These are phyloP conservation scores for Taenaris catops DNA, from an alignment of 2,888 invertebrate genomes.

Conservation along the genomic window DNA sequence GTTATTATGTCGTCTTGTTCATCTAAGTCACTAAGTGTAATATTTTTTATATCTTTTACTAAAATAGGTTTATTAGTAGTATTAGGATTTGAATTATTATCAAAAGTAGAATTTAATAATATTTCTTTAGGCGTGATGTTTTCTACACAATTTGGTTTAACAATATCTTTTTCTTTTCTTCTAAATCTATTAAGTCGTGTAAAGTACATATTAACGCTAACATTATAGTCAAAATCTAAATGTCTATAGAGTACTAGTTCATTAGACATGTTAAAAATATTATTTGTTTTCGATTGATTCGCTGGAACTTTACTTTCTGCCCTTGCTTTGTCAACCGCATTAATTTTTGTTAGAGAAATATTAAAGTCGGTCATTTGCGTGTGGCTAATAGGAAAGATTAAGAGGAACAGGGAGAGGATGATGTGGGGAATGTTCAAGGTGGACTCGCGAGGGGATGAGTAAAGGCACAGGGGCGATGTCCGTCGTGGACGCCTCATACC, in stretches of 20 bases:
- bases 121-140: conserved; percentile 23
- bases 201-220: conserved; percentile 39
- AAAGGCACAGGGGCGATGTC: conserved; percentile 46
- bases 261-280: not conserved
- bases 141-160: conserved; percentile 25
- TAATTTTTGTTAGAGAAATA: conserved; percentile 3
- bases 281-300: not conserved
- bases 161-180: conserved; percentile 50
- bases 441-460: conserved; percentile 54
- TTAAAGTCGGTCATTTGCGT: conserved; percentile 44
- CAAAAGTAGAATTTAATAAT: conserved; percentile 14
- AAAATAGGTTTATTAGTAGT: conserved; percentile 2
- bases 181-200: conserved; percentile 49
- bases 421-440: conserved; percentile 44
- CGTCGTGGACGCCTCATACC: conserved; percentile 65
- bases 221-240: conserved; percentile 4
- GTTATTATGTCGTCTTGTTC: not conserved
- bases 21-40: not conserved
- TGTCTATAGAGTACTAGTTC: too few species aligned
- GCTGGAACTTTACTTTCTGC: not conserved
- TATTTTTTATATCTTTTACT: conserved; percentile 4
- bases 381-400: conserved; percentile 39
- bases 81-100: conserved; percentile 3
- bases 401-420: conserved; percentile 40
- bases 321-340: not conserved